A percentile compares a stretch with the other conserved stretches of the same genome.
These are phyloP conservation scores for Bicyclus anynana DNA, from an alignment of 1,140 invertebrate genomes.

Conservation along the genomic window DNA sequence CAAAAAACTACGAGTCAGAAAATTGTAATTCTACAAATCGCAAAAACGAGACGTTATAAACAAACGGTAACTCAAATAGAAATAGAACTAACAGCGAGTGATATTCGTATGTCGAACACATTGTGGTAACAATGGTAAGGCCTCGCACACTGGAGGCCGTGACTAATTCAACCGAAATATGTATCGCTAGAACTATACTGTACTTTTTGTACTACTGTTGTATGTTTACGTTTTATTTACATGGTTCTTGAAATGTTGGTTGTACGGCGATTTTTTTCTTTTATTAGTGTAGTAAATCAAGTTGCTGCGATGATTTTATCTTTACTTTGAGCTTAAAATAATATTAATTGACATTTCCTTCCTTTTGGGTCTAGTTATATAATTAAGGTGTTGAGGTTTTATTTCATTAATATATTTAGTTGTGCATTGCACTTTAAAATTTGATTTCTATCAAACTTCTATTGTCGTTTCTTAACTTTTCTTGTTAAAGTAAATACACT, in stretches of 20 bases:
- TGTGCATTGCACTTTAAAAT: no score
- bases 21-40: not conserved
- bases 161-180: constrained; percentile 57
- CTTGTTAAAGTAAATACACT: no score
- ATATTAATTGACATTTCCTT: no score
- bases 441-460: no score
- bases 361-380: no score
- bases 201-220: not conserved
- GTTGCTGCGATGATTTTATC: no score
- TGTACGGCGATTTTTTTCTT: not conserved
- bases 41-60: not conserved
- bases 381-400: no score
- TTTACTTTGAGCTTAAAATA: no score
- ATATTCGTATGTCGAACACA: constrained; percentile 51
- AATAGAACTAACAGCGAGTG: constrained; percentile 46
- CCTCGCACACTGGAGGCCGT: constrained; percentile 26
- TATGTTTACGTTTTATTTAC: constrained; percentile 7
- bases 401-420: no score
- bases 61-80: constrained; percentile 36
- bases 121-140: constrained; percentile 52
- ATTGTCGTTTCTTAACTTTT: no score
- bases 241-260: not conserved
- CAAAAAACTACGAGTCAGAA: not conserved
- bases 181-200: constrained; percentile 23
- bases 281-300: not conserved